phyloP scores from a whole-genome alignment of 30 jellyfish, hydroid and myxozoan genomes.

The Calvadosia cruxmelitensis region DNA sequence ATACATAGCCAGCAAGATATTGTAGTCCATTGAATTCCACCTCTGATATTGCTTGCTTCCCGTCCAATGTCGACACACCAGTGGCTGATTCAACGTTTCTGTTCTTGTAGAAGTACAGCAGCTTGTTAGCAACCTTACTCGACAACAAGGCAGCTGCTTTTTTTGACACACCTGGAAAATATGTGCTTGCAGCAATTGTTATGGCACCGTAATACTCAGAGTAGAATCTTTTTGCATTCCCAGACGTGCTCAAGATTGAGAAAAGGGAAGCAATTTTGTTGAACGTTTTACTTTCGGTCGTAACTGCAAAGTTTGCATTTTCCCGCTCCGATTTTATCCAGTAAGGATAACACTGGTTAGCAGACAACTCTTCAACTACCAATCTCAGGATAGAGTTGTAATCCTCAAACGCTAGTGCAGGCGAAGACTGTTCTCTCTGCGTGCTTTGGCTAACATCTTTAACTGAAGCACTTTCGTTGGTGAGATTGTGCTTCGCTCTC shows the following conservation, averaged over 20 bases:
- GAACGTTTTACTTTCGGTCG: not conserved
- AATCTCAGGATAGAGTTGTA: conserved; percentile 4
- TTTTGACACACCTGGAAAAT: conserved; percentile 7
- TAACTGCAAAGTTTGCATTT: not conserved
- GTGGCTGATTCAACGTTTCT: not conserved
- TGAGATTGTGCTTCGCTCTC: conserved; percentile 5
- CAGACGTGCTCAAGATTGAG: conserved; percentile 8
- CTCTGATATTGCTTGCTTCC: conserved; percentile 2
- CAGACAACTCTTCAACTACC: conserved; percentile 9
- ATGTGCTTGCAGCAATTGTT: conserved; percentile 1
- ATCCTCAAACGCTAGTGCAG: conserved; percentile 12
- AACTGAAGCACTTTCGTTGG: not conserved
- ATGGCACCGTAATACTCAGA: conserved; percentile 6
- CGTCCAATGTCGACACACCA: conserved; percentile 7
- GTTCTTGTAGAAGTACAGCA: conserved; percentile 3
- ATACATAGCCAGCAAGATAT: conserved; percentile 7
- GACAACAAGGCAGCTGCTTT: conserved; percentile 15
- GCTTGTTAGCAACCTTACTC: conserved; percentile 7
- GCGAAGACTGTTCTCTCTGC: not conserved
- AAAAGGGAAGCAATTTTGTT: conserved; percentile 16
- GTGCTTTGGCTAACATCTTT: too few relatives aligned
- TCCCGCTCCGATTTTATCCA: not conserved
- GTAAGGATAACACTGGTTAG: conserved; percentile 13
- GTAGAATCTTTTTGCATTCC: conserved; percentile 9
- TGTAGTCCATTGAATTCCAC: conserved; percentile 12